Conservation (phyloP, 2,888 invertebrate genomes). For the Hofmannophila pseudospretella region DNA sequence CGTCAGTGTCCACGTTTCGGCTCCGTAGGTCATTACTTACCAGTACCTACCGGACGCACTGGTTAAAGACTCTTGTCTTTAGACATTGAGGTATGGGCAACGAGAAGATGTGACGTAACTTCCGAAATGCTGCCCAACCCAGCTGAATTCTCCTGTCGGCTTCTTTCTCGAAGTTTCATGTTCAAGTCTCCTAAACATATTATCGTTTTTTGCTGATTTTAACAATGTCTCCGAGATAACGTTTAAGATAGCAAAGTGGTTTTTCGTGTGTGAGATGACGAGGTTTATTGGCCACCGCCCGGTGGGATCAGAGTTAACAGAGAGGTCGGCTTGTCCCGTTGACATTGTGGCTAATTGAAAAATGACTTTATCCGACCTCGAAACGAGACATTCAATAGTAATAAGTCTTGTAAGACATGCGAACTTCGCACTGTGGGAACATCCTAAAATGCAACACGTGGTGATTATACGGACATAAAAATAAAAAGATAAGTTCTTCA, state of each 20-base stretch:
- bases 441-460: conserved; percentile 1
- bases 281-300: not conserved
- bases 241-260: not conserved
- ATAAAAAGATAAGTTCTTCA: conserved; percentile 42
- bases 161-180: too few species aligned
- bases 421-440: conserved; percentile 44
- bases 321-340: conserved; percentile 60
- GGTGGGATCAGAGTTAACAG: conserved; percentile 3
- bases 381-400: conserved; percentile 42
- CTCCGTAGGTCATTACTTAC: too few species aligned
- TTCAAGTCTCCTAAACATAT: too few species aligned
- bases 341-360: conserved; percentile 72
- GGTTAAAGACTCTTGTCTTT: too few species aligned
- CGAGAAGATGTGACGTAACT: too few species aligned
- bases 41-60: too few species aligned
- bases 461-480: conserved; percentile 3
- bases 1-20: too few species aligned
- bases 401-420: conserved; percentile 26
- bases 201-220: too few species aligned
- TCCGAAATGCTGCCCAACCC: too few species aligned
- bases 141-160: too few species aligned
- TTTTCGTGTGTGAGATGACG: not conserved
- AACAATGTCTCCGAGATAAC: too few species aligned
- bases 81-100: too few species aligned
- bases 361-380: conserved; percentile 65